Evolutionary conservation across 2,797 vertebrate species (phyloP).

Genomic region (Delichon dasypus): DNA sequence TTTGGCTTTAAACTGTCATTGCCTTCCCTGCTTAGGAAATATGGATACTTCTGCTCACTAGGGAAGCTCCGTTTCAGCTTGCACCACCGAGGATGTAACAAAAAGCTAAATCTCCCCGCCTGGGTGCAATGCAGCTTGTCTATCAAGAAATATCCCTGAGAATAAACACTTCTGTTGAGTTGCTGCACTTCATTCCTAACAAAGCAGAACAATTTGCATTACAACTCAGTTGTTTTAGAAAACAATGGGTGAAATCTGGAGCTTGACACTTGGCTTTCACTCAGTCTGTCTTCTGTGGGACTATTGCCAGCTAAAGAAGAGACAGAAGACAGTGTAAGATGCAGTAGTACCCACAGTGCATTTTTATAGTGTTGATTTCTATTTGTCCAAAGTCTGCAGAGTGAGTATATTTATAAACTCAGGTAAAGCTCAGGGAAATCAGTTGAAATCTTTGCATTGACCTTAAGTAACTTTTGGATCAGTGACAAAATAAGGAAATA

Average conservation of each 20-base stretch:
- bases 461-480: neutral
- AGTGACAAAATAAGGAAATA: neutral
- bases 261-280: neutral
- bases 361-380: neutral
- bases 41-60: neutral
- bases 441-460: neutral
- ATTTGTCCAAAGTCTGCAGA: conserved; percentile 12
- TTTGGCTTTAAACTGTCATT: neutral
- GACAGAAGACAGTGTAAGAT: neutral
- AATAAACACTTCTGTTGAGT: neutral
- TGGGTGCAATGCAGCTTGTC: neutral
- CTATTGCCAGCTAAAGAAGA: neutral
- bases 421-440: conserved; percentile 6
- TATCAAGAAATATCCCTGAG: neutral
- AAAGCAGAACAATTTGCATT: conserved; percentile 31
- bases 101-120: neutral
- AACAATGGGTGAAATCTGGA: conserved; percentile 28
- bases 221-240: conserved; percentile 11
- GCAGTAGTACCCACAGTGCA: neutral
- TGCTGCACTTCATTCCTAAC: neutral
- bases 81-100: neutral
- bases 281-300: neutral
- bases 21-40: neutral
- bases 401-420: neutral
- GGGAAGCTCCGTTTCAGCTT: neutral